Evolutionary conservation across 2,797 vertebrate species (phyloP), one percentile per base, ranked within the genome.

Genomic region (Erethizon dorsatum): DNA sequence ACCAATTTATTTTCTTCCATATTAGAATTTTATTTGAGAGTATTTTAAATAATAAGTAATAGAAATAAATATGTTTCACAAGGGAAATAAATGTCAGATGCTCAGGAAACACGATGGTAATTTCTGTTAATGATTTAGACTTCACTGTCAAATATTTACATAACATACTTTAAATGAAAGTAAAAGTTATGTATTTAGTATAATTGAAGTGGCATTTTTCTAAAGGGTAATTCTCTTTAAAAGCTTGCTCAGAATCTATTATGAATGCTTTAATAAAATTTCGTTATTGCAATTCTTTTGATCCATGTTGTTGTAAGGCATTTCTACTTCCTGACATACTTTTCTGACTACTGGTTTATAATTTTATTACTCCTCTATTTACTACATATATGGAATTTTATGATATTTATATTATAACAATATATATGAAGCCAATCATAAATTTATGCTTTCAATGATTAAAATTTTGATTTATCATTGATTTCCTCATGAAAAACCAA

Each of bases 191-290:
- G 54, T n/a, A 71, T 90, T 97, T 98, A 59, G 20, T 97, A 94
- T 93, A 75, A 94, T 95, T 41, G 37, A 56, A 79, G 15, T 96
- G 73, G 24, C 92, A 83, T 98, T 98, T 96, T 50, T 98, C 88
- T 83, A 98, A 96, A 89, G 85, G 31, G 47, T 97, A 97, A 73
- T 97, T 97, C 65, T 97, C 41, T 96, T 95, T 93, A 95, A 97
- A 69, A 97, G 52, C 24, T 96, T 97, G 33, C 95, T 86, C 84
- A 95, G 52, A 98, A 97, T 88, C 24, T 37, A 22, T 97, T 94
- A 65, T 18, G 94, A 94, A 94, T 96, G 82, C 80, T 97, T 98
- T 91, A 96, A 85, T 97, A 65, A n/a, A 20, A n/a, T 97, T 93
- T 93, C 57, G 90, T 97, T 95, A 86, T 95, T 98, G 95, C 47